phyloP scores from a whole-genome alignment of 2,888 invertebrate species.

The Liodrosophila aerea region DNA sequence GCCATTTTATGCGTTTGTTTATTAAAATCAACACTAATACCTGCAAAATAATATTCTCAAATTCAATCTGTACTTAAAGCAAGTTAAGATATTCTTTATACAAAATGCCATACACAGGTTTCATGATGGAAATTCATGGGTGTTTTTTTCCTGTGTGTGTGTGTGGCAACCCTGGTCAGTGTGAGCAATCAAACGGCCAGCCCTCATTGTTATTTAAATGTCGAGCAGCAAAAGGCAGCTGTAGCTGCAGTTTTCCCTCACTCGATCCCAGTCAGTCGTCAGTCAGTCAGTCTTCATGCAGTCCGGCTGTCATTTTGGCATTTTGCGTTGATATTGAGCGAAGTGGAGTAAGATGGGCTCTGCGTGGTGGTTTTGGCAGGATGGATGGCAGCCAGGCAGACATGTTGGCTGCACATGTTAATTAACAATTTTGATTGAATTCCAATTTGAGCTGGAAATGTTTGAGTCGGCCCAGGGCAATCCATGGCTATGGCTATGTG shows the following conservation, averaged over 20 bases:
- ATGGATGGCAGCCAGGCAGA: conserved; percentile 18
- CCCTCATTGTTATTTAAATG: conserved; percentile 53
- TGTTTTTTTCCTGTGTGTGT: too few relatives aligned
- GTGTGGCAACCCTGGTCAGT: too few relatives aligned
- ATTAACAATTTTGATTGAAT: conserved; percentile 79
- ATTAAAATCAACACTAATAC: too few relatives aligned
- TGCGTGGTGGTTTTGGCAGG: conserved; percentile 3
- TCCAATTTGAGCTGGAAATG: conserved; percentile 69
- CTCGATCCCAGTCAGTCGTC: too few relatives aligned
- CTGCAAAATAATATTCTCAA: too few relatives aligned
- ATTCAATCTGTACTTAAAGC: too few relatives aligned
- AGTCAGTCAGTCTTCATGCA: too few relatives aligned
- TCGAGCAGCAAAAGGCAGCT: conserved; percentile 14
- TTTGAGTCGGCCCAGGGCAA: conserved; percentile 21
- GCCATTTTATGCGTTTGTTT: too few relatives aligned
- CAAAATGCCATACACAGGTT: too few relatives aligned
- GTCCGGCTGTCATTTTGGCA: conserved; percentile 4
- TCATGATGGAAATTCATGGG: too few relatives aligned
- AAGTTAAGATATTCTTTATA: too few relatives aligned
- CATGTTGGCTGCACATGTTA: conserved; percentile 67
- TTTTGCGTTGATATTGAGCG: not conserved
- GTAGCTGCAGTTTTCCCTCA: too few relatives aligned
- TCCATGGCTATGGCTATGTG: conserved; percentile 1
- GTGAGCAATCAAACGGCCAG: conserved; percentile 29
- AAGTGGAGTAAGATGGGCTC: not conserved